A percentile compares a stretch with the other conserved stretches of the same genome.
Evolutionary conservation across 2,888 invertebrate species (phyloP).

Genomic region (Heliconius erato): DNA sequence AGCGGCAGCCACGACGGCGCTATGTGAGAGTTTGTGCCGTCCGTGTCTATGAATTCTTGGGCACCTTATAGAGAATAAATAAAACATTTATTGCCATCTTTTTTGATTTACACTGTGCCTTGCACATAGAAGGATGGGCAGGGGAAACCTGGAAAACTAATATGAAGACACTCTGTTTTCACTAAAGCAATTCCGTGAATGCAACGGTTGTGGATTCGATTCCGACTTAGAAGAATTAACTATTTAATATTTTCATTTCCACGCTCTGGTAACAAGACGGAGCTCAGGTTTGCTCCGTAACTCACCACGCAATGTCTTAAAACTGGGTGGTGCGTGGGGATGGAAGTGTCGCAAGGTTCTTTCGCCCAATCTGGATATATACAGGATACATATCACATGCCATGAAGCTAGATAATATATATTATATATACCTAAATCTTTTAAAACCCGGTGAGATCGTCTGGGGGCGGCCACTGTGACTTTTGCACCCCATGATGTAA

Average conservation of each 20-base stretch:
- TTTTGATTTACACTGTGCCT: too few relatives aligned
- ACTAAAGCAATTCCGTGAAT: too few relatives aligned
- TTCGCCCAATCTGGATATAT: neutral
- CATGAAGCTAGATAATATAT: neutral
- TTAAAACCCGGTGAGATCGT: slow-evolving; percentile 62
- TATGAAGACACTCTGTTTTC: neutral
- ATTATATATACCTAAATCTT: slow-evolving; percentile 64
- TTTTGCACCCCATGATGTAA: slow-evolving; percentile 70
- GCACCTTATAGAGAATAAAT: slow-evolving; percentile 61
- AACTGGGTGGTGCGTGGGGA: neutral
- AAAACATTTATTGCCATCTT: neutral
- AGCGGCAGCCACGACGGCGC: slow-evolving; percentile 64
- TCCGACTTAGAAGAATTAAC: too few relatives aligned
- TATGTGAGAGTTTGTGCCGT: slow-evolving; percentile 51
- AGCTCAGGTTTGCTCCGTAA: neutral
- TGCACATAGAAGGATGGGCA: neutral
- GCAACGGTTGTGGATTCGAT: too few relatives aligned
- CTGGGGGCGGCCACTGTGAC: slow-evolving; percentile 68
- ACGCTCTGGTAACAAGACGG: neutral
- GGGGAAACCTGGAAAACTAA: neutral
- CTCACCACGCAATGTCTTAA: neutral
- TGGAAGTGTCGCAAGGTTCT: neutral
- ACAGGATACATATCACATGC: neutral
- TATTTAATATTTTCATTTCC: neutral
- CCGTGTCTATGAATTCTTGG: slow-evolving; percentile 66